A percentile compares a stretch with the other conserved stretches of the same genome.
Evolutionary conservation across 92 coral and sea anemone species (phyloP).

Genomic region (Palythoa grandis): DNA sequence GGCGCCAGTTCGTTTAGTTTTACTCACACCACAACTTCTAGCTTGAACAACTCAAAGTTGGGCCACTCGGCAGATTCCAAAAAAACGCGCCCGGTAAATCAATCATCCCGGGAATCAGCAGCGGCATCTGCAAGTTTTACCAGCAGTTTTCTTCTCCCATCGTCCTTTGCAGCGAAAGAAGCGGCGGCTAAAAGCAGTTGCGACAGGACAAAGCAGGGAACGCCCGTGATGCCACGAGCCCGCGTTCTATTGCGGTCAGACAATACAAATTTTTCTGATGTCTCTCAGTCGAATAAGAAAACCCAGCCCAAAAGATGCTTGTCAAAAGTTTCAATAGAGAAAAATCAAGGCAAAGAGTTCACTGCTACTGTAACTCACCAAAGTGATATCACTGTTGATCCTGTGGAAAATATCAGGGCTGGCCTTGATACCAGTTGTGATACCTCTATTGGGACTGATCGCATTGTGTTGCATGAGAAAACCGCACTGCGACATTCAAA

Average conservation of each 20-base stretch:
- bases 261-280: not conserved
- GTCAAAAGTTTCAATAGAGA: not conserved
- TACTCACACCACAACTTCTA: constrained; percentile 19
- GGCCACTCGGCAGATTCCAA: not conserved
- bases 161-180: constrained; percentile 43
- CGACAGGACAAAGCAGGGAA: constrained; percentile 4
- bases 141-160: constrained; percentile 20
- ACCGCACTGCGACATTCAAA: not conserved
- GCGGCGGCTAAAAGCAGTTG: not conserved
- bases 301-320: not conserved
- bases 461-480: not conserved
- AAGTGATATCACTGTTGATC: not conserved
- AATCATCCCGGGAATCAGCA: not conserved
- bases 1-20: not conserved
- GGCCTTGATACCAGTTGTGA: not conserved
- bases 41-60: constrained; percentile 9
- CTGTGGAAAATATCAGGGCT: not conserved
- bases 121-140: not conserved
- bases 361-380: not conserved
- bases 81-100: not conserved
- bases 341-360: not conserved
- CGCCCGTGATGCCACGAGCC: constrained; percentile 25
- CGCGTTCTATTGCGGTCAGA: constrained; percentile 1
- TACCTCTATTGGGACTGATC: not conserved
- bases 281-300: not conserved